Percentiles rank a stretch among this genome's conserved stretches.
These are phyloP conservation scores for Digitonthophagus gazella DNA, from an alignment of 2,888 invertebrate genomes.

Conservation along the genomic window DNA sequence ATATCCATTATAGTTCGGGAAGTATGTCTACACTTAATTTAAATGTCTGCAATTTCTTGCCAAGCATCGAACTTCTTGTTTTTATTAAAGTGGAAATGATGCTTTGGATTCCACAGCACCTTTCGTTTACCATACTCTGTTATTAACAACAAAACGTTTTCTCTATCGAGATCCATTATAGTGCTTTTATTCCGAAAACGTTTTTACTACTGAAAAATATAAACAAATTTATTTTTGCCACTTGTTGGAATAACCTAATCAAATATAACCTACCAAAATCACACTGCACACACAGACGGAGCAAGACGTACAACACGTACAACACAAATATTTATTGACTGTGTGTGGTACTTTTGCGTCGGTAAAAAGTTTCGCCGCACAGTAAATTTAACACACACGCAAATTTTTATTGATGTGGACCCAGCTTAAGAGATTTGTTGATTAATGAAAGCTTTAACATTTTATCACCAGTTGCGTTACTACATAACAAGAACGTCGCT, in stretches of 20 bases:
- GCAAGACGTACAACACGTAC: neutral
- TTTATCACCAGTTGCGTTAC: too few species aligned
- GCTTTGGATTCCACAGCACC: conserved; percentile 6
- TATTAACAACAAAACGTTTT: neutral
- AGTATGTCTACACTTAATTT: neutral
- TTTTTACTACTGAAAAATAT: too few species aligned
- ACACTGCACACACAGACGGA: neutral
- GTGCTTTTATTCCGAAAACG: neutral
- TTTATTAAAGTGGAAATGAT: neutral
- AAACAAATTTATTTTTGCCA: too few species aligned
- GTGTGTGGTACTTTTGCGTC: neutral
- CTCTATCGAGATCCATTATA: neutral
- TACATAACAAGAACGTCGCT: too few species aligned
- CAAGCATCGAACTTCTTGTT: conserved; percentile 1
- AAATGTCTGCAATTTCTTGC: neutral
- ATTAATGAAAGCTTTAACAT: too few species aligned
- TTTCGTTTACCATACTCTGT: neutral
- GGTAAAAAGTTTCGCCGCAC: neutral
- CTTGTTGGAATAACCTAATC: too few species aligned
- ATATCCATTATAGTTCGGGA: too few species aligned
- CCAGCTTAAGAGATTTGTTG: too few species aligned
- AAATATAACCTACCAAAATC: too few species aligned
- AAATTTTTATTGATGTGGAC: neutral
- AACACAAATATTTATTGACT: neutral
- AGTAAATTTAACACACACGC: neutral